Conservation (phyloP, 2,888 invertebrate species). For the Drosophila mimica region DNA sequence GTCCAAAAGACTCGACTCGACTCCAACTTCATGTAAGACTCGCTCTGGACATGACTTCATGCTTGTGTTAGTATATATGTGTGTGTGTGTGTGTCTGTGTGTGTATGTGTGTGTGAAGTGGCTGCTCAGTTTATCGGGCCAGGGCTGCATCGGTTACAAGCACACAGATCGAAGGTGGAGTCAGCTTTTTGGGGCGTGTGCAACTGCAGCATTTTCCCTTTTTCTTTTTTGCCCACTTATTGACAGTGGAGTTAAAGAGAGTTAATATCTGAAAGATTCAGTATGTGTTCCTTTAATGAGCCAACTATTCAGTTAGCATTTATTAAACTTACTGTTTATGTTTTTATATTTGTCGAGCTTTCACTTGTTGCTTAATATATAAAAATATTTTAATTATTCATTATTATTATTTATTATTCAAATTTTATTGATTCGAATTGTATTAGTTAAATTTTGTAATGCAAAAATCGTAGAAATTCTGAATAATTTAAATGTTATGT, state of each 20-base stretch:
- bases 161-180: slow-evolving; percentile 65
- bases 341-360: not conserved
- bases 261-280: not conserved
- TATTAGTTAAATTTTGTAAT: too few relatives aligned
- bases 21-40: slow-evolving; percentile 57
- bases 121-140: slow-evolving; percentile 66
- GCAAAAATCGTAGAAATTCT: accelerated
- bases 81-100: slow-evolving; percentile 9
- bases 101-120: slow-evolving; percentile 32
- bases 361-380: too few relatives aligned
- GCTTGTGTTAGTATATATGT: not conserved
- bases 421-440: not conserved
- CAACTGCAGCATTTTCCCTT: slow-evolving; percentile 52
- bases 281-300: not conserved
- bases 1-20: slow-evolving; percentile 28
- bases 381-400: too few relatives aligned
- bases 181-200: slow-evolving; percentile 69
- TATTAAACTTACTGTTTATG: not conserved
- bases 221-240: slow-evolving; percentile 20
- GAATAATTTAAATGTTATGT: not conserved
- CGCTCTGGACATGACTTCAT: slow-evolving; percentile 50
- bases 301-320: not conserved
- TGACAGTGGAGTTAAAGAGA: not conserved
- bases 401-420: too few relatives aligned
- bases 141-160: slow-evolving; percentile 66